Conservation (phyloP, 2,888 invertebrate genomes). For the Drosophila monieri region DNA sequence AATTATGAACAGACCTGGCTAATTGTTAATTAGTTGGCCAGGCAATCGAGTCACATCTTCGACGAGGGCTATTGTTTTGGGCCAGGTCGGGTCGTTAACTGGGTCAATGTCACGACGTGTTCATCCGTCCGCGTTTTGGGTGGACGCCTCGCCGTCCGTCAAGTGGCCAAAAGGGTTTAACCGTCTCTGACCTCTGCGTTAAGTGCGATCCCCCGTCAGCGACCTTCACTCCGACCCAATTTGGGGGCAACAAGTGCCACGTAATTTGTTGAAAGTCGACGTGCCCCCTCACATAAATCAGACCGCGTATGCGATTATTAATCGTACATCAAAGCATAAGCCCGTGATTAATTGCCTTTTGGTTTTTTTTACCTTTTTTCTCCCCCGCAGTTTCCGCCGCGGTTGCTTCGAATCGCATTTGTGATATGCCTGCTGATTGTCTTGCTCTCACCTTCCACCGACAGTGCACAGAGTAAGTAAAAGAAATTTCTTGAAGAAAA, state of each 20-base stretch:
- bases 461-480: slow-evolving; percentile 86
- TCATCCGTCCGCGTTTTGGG: slow-evolving; percentile 33
- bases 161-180: slow-evolving; percentile 42
- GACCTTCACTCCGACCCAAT: slow-evolving; percentile 57
- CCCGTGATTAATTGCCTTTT: slow-evolving; percentile 56
- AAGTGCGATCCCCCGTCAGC: slow-evolving; percentile 13
- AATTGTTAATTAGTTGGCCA: slow-evolving; percentile 68
- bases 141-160: slow-evolving; percentile 58
- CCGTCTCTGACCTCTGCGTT: slow-evolving; percentile 28
- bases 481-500: not conserved
- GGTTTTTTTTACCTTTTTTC: slow-evolving; percentile 33
- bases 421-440: slow-evolving; percentile 86
- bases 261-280: slow-evolving; percentile 72
- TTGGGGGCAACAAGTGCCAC: slow-evolving; percentile 65
- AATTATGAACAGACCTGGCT: slow-evolving; percentile 53
- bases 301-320: slow-evolving; percentile 36
- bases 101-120: slow-evolving; percentile 72
- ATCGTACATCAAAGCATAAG: slow-evolving; percentile 48
- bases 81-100: slow-evolving; percentile 47
- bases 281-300: slow-evolving; percentile 66
- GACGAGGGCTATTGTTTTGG: slow-evolving; percentile 23
- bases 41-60: slow-evolving; percentile 50
- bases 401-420: slow-evolving; percentile 85
- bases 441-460: slow-evolving; percentile 85
- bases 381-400: slow-evolving; percentile 86